Conservation (phyloP, 2,797 vertebrate species). For the Smutsia temminckii region DNA sequence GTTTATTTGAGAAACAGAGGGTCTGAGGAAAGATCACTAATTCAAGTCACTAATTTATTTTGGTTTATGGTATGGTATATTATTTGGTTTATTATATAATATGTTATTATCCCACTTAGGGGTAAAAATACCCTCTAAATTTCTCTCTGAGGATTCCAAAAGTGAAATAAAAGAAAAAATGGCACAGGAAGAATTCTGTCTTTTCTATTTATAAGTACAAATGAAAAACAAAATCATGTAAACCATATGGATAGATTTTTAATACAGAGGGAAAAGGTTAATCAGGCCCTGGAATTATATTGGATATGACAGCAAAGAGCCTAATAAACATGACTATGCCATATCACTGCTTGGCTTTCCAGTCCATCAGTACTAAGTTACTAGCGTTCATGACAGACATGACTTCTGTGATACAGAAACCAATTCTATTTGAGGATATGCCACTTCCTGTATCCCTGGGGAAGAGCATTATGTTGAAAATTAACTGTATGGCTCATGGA, state of each 20-base stretch:
- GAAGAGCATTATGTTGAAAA: background rate
- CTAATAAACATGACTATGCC: background rate
- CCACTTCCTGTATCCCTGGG: background rate
- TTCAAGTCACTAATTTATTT: background rate
- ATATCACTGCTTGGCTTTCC: background rate
- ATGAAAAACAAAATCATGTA: background rate
- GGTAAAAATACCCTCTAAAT: background rate
- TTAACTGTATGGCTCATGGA: background rate
- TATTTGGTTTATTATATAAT: background rate
- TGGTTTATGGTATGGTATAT: background rate
- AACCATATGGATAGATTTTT: background rate
- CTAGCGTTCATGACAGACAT: background rate
- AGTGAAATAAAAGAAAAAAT: slow-evolving; percentile 12
- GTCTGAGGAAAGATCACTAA: background rate
- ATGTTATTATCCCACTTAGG: background rate
- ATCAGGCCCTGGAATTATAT: background rate
- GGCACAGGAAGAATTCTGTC: background rate
- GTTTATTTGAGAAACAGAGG: background rate
- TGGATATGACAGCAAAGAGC: background rate
- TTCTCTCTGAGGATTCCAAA: background rate
- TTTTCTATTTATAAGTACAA: background rate
- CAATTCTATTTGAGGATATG: background rate
- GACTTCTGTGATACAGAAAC: background rate
- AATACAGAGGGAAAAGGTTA: background rate
- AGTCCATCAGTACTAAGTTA: background rate